These are phyloP conservation scores for Sinella curviseta DNA, from an alignment of 1,140 invertebrate species.

Conservation along the genomic window DNA sequence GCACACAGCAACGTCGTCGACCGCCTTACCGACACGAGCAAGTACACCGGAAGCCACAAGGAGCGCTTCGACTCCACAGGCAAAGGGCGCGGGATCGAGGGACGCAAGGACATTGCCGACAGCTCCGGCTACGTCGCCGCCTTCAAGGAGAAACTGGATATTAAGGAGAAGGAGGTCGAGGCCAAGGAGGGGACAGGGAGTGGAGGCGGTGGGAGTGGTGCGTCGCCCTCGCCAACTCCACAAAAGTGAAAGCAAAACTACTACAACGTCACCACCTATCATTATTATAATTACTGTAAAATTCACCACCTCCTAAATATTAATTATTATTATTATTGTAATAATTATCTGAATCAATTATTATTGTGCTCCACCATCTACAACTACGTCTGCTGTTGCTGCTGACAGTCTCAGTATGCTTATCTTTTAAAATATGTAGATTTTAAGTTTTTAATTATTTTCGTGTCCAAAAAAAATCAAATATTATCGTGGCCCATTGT, in stretches of 20 bases:
- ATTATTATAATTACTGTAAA: background rate
- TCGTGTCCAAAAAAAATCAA: too few relatives aligned
- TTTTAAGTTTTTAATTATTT: too few relatives aligned
- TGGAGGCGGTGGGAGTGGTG: background rate
- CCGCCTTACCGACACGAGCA: slow-evolving; percentile 82
- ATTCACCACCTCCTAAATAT: too few relatives aligned
- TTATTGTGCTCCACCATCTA: too few relatives aligned
- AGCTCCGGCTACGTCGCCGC: slow-evolving; percentile 83
- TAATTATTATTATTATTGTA: too few relatives aligned
- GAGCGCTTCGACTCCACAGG: slow-evolving; percentile 80
- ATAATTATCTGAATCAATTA: too few relatives aligned
- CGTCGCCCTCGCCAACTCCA: background rate
- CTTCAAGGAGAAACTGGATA: slow-evolving; percentile 74
- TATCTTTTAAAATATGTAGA: too few relatives aligned
- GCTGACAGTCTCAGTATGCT: too few relatives aligned
- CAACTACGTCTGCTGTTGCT: too few relatives aligned
- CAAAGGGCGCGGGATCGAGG: slow-evolving; percentile 84
- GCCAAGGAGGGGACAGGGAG: background rate
- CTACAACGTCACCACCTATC: background rate
- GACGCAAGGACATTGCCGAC: slow-evolving; percentile 76
- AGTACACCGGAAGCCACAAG: slow-evolving; percentile 69
- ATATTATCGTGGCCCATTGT: too few relatives aligned
- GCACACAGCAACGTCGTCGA: slow-evolving; percentile 73
- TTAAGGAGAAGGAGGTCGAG: background rate
- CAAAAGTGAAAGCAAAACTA: background rate